These are phyloP conservation scores for Passer domesticus DNA, from an alignment of 2,113 vertebrate species.

Conservation along the genomic window DNA sequence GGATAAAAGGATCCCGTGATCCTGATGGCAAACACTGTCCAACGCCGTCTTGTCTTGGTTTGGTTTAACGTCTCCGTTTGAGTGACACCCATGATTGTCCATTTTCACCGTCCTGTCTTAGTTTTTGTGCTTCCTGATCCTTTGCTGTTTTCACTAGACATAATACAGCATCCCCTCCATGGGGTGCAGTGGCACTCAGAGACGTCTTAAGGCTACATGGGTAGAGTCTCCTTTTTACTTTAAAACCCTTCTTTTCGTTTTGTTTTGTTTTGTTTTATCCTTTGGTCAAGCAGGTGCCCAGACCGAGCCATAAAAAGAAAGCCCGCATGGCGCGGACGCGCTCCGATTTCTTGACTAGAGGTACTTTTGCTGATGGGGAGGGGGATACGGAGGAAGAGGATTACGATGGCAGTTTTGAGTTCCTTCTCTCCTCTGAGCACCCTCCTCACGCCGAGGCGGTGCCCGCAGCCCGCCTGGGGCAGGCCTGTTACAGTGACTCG, in stretches of 20 bases:
- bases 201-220: background rate
- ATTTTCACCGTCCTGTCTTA: background rate
- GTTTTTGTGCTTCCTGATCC: background rate
- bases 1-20: background rate
- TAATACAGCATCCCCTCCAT: background rate
- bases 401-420: conserved; percentile 83
- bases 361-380: conserved; percentile 85
- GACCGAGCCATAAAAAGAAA: conserved; percentile 96
- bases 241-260: conserved; percentile 68
- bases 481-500: conserved; percentile 98
- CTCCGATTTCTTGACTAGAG: conserved; percentile 99
- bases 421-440: conserved; percentile 80
- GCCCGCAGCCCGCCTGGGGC: conserved; percentile 80
- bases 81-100: conserved; percentile 10
- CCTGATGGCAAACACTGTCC: conserved; percentile 30
- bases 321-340: conserved; percentile 99
- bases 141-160: background rate
- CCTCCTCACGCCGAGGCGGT: conserved; percentile 82
- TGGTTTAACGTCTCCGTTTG: background rate
- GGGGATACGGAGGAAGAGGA: conserved; percentile 96
- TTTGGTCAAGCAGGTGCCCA: conserved; percentile 85
- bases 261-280: conserved; percentile 80
- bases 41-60: conserved; percentile 10
- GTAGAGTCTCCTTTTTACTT: conserved; percentile 60
- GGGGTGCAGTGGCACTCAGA: background rate